Base-by-base conservation (phyloP, 2,113 vertebrate genomes). In the Macroglossus sobrinus region DNA sequence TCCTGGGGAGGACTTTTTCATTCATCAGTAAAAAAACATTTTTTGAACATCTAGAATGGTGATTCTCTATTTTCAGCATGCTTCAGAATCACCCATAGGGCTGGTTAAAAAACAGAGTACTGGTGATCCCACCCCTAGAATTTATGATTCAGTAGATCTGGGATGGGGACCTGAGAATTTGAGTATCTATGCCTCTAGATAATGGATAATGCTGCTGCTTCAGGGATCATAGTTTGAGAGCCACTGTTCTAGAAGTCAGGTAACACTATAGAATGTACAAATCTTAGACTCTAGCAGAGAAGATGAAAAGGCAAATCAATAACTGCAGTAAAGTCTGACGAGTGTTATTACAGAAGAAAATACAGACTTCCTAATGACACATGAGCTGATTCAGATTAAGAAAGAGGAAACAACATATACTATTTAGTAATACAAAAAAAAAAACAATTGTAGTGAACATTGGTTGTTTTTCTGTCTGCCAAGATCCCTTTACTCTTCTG, bases 401-500 rank as follows among this genome's bases (percentile, higher is more conserved):
- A 68, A 40, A 14, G 43, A 74, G n/a, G 14, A 40, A 22, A 69
- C 21, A 35, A 24, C 13, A 30, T 59, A 40, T 16, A 82, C 28
- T 72, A 85, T 76, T 86, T 81, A 57, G 21, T 76, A 47, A 66
- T 81, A 84, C 89, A 91, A 69, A 35, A 93, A 91, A 74, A 35
- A 93, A 89, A 72, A 3, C 28, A 78, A 45, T 11, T 50, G 1
- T 61, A 86, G 40, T 89, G 21, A 93, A 57, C 13, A 50, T 21
- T 30, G 28, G 21, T 63, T 66, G 50, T 40, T 79, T 87, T 47
- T 50, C 43, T 33, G 13, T 89, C 5, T 11, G 13, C 18, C 35
- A 38, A 22, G 24, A 45, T 69, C 40, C 5, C 8, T 57, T 81
- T 74, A 72, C 59, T 59, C 40, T 91, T 75, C 71, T 61, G 0